Evolutionary conservation across 2,888 invertebrate species (phyloP), one percentile per base, ranked within the genome.

Genomic region (Esperia sulphurella): DNA sequence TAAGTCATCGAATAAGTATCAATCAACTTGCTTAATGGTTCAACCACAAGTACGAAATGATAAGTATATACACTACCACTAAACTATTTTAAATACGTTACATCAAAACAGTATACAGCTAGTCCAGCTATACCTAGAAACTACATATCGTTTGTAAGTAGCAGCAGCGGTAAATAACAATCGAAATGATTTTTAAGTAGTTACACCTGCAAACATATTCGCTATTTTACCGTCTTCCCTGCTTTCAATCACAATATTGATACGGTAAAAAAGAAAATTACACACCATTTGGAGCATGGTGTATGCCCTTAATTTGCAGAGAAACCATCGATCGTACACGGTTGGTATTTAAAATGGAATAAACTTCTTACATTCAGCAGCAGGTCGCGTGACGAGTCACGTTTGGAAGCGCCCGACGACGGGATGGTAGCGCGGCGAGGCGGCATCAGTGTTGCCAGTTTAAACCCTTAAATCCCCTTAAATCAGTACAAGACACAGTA

Each of bases 311-410:
- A 71, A 73, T 79, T 73, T 68, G 64, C 64, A 67, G 65, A 68
- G 62, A 60, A 65, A 59, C 56, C 64, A 78, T 77, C 71, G 75
- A 75, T 80, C 62, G 63, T 53, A 68, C 65, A 59, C 65, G 55
- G 61, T 65, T 66, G 62, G 68, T 75, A 75, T 76, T 81, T 79
- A 74, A 78, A 78, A 71, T 72, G 68, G 71, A 79, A 80, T 79
- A 76, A 76, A 79, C 71, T 80, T 76, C 71, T 75, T 71, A 76
- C 66, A 67, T 68, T 68, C 66, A 68, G 61, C 54, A 47, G 42
- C 46, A 51, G 68, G 61, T 83, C 65, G 83, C 84, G 83, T 84
- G 84, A 69, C 77, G 70, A 55, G 58, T 58, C 58, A 56, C 68
- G 70, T 70, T 79, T 61, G 65, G 54, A 57, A 59, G 57, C 55